Percentiles rank a stretch among this genome's conserved stretches.
Conservation (phyloP, 2,113 vertebrate species). For the Gymnocephalus cernua region DNA sequence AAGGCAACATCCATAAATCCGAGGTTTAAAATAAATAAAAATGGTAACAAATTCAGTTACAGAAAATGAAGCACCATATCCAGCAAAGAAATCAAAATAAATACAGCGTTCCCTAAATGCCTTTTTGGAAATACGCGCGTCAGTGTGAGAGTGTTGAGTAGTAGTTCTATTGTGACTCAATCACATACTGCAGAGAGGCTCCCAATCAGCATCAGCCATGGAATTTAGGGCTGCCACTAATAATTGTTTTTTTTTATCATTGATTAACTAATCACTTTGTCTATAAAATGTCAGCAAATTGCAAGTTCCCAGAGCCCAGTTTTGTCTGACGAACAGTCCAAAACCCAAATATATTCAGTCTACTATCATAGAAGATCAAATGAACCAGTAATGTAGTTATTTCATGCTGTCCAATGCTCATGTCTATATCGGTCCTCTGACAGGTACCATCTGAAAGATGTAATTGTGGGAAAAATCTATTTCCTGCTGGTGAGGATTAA, state of each 20-base stretch:
- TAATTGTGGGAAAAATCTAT: conserved; percentile 99
- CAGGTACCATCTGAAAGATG: conserved; percentile 98
- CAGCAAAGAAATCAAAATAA: not conserved
- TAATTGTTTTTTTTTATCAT: too few relatives aligned
- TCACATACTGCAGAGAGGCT: not conserved
- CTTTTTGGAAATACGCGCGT: not conserved
- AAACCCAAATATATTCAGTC: not conserved
- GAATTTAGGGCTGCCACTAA: not conserved
- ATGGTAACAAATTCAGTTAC: not conserved
- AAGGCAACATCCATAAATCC: not conserved
- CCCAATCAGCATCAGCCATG: not conserved
- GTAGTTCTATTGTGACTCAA: not conserved
- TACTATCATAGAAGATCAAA: not conserved
- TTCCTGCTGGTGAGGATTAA: conserved; percentile 98
- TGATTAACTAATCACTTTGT: not conserved
- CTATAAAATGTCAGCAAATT: not conserved
- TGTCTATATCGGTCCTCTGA: not conserved
- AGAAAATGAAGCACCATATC: not conserved
- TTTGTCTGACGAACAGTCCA: not conserved
- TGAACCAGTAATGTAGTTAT: not conserved
- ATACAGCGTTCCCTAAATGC: not conserved
- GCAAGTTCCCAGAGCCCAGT: not conserved
- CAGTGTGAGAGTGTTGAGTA: not conserved
- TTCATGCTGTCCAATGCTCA: not conserved
- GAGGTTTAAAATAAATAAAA: not conserved